Percentiles rank a stretch among this genome's conserved stretches.
phyloP scores from a whole-genome alignment of 2,113 vertebrate species.

The Ophiodon elongatus region DNA sequence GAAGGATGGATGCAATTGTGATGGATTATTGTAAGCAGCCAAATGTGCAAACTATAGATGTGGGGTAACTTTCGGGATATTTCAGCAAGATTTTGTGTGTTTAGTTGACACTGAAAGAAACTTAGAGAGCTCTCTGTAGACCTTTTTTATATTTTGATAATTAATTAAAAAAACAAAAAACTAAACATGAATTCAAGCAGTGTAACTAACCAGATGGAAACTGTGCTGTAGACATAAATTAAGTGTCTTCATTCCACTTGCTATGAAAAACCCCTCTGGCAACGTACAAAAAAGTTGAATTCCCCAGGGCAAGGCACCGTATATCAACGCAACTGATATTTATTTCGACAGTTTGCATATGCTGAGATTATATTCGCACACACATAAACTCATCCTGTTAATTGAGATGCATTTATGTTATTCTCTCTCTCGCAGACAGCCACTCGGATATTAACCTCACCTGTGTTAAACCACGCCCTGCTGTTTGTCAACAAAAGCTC shows the following conservation, averaged over 20 bases:
- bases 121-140: not conserved
- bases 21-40: not conserved
- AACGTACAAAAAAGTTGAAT: not conserved
- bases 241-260: not conserved
- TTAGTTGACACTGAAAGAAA: not conserved
- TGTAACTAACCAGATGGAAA: not conserved
- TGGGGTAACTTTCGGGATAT: not conserved
- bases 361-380: not conserved
- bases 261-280: not conserved
- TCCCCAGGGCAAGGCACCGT: not conserved
- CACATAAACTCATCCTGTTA: not conserved
- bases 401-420: not conserved
- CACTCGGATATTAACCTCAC: slow-evolving; percentile 88
- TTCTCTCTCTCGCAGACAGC: slow-evolving; percentile 84
- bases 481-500: slow-evolving; percentile 89
- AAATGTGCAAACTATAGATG: not conserved
- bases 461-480: slow-evolving; percentile 89
- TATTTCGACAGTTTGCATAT: not conserved
- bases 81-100: not conserved
- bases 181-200: not conserved
- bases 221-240: not conserved
- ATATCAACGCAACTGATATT: not conserved
- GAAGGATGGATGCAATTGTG: not conserved
- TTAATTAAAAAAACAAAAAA: not conserved
- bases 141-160: not conserved